Base-by-base conservation (phyloP, 2,888 invertebrate species). In the Myopa tessellatipennis region DNA sequence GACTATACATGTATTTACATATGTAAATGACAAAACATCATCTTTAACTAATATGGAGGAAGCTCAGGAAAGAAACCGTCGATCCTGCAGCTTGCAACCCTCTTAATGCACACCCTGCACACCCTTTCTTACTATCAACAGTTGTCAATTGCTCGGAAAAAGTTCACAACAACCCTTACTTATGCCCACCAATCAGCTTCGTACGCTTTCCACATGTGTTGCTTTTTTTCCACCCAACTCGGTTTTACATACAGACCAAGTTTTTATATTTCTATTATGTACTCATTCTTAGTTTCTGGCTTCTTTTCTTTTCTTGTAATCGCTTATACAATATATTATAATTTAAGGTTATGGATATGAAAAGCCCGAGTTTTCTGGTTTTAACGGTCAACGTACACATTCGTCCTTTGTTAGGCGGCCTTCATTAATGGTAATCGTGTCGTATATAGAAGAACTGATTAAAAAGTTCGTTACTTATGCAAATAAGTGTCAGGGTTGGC, bases 131-230 rank as follows among this genome's bases (percentile, higher is more conserved):
- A 38, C 34, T 60, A 79, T 63, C 26, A 61, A 26, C 63, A 67
- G 52, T 69, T 38, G 69, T 3, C 71, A 38, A 38, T 60, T 34
- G 12, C 58, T n/a, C 5, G 7, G 26, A 16, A 55, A 70, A 70
- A 70, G 70, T 70, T 10, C 50, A 61, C 50, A 14, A n/a, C 14
- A 45, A 38, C 34, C n/a, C 4, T 55, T 55, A n/a, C 5, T 16
- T 6, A n/a, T 1, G 26, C 6, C 60, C 61, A 58, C 85, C 85
- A 85, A 85, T 85, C 85, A 83, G 85, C 71, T 34, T 55, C n/a
- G 55, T 55, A 16, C 3, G 55, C 55, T 55, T 55, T 55, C 16
- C 55, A 55, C 5, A n/a, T 55, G n/a, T 55, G 14, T 5, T 6
- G 14, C 55, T 12, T 3, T 55, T 55, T 16, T 8, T 16, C 1